phyloP scores from a whole-genome alignment of 2,888 invertebrate genomes.

The Cinara cedri region DNA sequence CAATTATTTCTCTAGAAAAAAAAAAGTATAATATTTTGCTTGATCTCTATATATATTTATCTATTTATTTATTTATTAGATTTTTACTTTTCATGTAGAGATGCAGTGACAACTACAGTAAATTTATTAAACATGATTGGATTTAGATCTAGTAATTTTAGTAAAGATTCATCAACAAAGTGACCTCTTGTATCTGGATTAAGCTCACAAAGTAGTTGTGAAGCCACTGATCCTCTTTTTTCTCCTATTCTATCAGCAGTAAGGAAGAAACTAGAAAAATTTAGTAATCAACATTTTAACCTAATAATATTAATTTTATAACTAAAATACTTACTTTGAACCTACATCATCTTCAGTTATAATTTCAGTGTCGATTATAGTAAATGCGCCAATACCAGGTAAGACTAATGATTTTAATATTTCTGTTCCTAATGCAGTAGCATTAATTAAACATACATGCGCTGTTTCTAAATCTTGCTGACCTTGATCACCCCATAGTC shows the following conservation, averaged over 20 bases:
- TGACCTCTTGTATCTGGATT: constrained; percentile 93
- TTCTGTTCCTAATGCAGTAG: constrained; percentile 92
- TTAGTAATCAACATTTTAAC: constrained; percentile 8
- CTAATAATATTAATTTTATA: constrained; percentile 26
- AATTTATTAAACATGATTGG: constrained; percentile 88
- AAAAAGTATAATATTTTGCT: not conserved
- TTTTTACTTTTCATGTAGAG: constrained; percentile 72
- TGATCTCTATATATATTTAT: not conserved
- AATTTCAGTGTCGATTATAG: constrained; percentile 87
- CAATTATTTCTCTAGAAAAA: constrained; percentile 70
- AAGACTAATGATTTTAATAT: constrained; percentile 91
- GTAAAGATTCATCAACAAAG: constrained; percentile 86
- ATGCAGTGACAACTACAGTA: constrained; percentile 82
- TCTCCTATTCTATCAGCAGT: constrained; percentile 80
- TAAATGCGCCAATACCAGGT: constrained; percentile 91
- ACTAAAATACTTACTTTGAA: constrained; percentile 73
- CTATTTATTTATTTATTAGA: not conserved
- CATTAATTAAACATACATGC: constrained; percentile 91
- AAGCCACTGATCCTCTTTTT: constrained; percentile 82
- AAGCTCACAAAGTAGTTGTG: constrained; percentile 82
- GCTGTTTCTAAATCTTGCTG: constrained; percentile 87
- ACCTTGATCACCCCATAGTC: constrained; percentile 98
- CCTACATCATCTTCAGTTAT: constrained; percentile 91
- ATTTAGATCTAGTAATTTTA: constrained; percentile 82
- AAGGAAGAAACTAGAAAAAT: constrained; percentile 79